Evolutionary conservation across 2,888 invertebrate species (phyloP), one percentile per base, ranked within the genome.

Genomic region (Perithous albicinctus): DNA sequence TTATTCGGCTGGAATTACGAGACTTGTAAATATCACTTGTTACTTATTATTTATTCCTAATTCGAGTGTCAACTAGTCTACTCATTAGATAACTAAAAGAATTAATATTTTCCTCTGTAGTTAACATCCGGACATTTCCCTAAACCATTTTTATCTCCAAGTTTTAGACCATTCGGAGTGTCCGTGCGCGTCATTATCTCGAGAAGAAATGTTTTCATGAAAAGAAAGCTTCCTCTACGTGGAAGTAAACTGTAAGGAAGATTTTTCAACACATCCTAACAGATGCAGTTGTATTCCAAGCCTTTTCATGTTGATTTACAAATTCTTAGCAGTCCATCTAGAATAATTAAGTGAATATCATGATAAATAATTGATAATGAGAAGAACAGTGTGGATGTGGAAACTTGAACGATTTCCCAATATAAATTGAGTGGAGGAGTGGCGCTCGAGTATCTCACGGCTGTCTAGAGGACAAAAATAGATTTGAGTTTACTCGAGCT

Each of bases 361-460:
- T 23, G 64, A 64, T 43, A 26, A 43, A 43, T 43, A 26, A 26
- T 26, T 35, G 12, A 43, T 46, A n/a, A 26, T 8, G 43, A 4
- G 63, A 23, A 10, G 23, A 63, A 26, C n/a, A 41, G 15, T 38
- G 61, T 10, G 46, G 26, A 64, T 29, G 43, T 26, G 43, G 2
- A 12, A 20, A 26, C 64, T 29, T 15, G 26, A 43, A 46, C 64
- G 43, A 43, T 43, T 26, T 64, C 64, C 64, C 64, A 64, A 64
- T 64, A 64, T 64, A 43, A 64, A 43, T 64, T 26, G 64, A 64
- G 64, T 64, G 43, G 26, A 64, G 64, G 64, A 43, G 64, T 43
- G 64, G 64, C 64, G 26, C 29, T 64, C 8, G 29, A 26, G 26
- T 29, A 26, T 43, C 64, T 43, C n/a, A 10, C 43, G 43, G 43